Evolutionary conservation across 2,113 vertebrate species (phyloP), one percentile per base, ranked within the genome.

Genomic region (Eclectus roratus): DNA sequence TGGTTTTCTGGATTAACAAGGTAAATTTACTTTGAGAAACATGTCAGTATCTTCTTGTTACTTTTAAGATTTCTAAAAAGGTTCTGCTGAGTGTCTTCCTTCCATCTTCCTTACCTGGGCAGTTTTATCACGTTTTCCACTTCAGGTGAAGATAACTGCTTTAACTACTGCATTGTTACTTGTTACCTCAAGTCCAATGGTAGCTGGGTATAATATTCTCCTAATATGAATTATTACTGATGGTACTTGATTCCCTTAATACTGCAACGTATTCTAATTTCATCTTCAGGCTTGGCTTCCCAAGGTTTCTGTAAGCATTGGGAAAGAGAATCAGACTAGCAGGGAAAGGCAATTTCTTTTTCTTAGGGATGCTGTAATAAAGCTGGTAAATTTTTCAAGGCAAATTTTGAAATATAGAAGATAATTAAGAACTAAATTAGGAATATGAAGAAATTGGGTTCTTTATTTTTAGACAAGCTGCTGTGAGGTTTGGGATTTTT

Each of bases 1-100:
- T 99, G 99, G 98, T 99, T 88, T 99, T 99, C 98, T 99, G 99
- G 99, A 99, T 99, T 91, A 99, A 99, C 97, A 99, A 99, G 99
- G 99, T 99, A 92, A 31, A 6, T 14, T 18, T 12, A 5, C 35
- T 72, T 63, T 3, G 64, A 58, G 27, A n/a, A 47, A 61, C 5
- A 0, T 41, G 20, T 17, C 33, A 60, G 11, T 58, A 49, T 91
- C 33, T 71, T 24, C 14, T 7, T 39, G 27, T 43, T 47, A 25
- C 39, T 43, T 69, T 20, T 60, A 43, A 61, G 46, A 7, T 84
- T 35, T 61, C 35, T 72, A 7, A 27, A 50, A 69, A 28, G 2
- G 14, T 64, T 58, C 79, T 55, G 21, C 14, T 41, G 47, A 5
- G 1, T 27, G 9, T 49, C 14, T 88, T 49, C 52, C 16, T 55